Base-by-base conservation (phyloP, 2,888 invertebrate species). In the Trachelus iudaicus region DNA sequence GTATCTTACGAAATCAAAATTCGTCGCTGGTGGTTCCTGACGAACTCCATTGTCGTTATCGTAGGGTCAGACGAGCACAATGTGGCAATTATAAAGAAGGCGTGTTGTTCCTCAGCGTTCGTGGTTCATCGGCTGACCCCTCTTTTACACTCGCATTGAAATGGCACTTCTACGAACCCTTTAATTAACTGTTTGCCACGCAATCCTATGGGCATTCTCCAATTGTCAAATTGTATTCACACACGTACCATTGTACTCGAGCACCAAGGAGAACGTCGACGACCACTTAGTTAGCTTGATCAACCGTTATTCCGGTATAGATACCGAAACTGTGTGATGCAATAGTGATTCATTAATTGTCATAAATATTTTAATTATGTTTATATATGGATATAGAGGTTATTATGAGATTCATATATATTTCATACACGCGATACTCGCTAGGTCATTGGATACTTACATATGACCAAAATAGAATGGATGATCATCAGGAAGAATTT, bases 121-220 rank as follows among this genome's bases (percentile, higher is more conserved):
- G 81, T 75, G 85, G 85, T 83, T 84, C 85, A 85, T 83, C 80
- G 83, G 74, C 83, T 84, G 83, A 80, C 83, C 85, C 76, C 9
- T 56, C 56, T 56, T 56, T 56, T 56, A 56, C 23, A 56, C 79
- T 71, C 71, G 12, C 33, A 71, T 71, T 34, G 71, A 71, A 71
- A 71, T 71, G 75, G 75, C 75, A 80, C 81, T 84, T 84, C 82
- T 75, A 73, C 80, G 82, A 85, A 85, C 79, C 84, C 79, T 84
- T 85, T 83, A 81, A 85, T 85, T 85, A 85, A 83, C 83, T 79
- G 79, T 81, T 81, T 75, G 76, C 80, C 77, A 78, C 76, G 81
- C 81, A 83, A 81, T 82, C 79, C 80, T 80, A 75, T 73, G 75
- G 79, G 80, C 71, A 69, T 33, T 40, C 40, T 35, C 73, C 73